A percentile compares a stretch with the other conserved stretches of the same genome.
phyloP scores from a whole-genome alignment of 2,797 vertebrate genomes.

The Megalops cyprinoides region DNA sequence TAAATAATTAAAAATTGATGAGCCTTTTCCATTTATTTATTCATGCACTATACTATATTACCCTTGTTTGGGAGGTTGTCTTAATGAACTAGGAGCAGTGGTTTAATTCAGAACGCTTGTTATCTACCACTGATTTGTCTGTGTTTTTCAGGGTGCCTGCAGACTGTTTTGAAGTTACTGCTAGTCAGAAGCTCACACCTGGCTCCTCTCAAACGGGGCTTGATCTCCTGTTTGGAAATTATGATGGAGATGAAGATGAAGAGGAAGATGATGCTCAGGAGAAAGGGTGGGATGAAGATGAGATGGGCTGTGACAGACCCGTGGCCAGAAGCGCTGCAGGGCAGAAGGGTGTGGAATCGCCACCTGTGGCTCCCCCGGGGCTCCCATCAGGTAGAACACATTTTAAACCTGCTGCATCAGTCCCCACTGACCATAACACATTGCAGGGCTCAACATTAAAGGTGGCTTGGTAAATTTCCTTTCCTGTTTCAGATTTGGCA shows the following conservation, averaged over 20 bases:
- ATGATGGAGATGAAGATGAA: slow-evolving; percentile 65
- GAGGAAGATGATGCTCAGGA: slow-evolving; percentile 65
- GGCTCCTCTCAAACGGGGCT: slow-evolving; percentile 57
- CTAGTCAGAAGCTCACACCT: slow-evolving; percentile 2
- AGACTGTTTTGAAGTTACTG: slow-evolving; percentile 67
- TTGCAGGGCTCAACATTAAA: too few species aligned
- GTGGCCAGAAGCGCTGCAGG: slow-evolving; percentile 23
- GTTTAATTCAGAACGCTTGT: too few species aligned
- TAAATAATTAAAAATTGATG: too few species aligned
- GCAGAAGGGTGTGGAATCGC: slow-evolving; percentile 48
- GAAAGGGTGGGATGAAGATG: slow-evolving; percentile 48
- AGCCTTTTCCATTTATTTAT: too few species aligned
- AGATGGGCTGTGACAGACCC: slow-evolving; percentile 47
- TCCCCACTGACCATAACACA: too few species aligned
- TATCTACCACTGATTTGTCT: slow-evolving; percentile 4
- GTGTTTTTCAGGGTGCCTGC: slow-evolving; percentile 60
- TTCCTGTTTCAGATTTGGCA: too few species aligned
- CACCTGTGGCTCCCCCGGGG: slow-evolving; percentile 33
- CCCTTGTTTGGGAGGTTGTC: too few species aligned
- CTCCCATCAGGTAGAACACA: slow-evolving; percentile 57
- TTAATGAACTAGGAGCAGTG: too few species aligned
- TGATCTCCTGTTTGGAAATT: slow-evolving; percentile 77
- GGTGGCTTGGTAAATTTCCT: too few species aligned
- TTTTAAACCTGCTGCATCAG: not conserved
- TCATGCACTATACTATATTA: too few species aligned